Conservation (phyloP, 2,797 vertebrate genomes). For the Alfaro cultratus region DNA sequence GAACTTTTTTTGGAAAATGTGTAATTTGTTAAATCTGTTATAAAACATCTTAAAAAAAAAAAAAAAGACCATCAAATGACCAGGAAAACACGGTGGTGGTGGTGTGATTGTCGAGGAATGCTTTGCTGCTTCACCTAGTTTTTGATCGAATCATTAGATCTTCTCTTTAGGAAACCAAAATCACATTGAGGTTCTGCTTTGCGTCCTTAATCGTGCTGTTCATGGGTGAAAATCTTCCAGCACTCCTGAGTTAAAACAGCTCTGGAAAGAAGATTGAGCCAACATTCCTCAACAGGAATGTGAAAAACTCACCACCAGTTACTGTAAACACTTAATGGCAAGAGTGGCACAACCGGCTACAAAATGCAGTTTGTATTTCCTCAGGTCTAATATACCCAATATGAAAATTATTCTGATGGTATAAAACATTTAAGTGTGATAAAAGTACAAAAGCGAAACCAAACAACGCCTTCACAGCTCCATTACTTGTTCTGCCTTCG, state of each 20-base stretch:
- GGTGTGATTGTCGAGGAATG: neutral
- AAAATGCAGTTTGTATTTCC: neutral
- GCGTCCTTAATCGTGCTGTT: neutral
- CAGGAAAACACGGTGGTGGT: neutral
- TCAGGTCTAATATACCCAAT: neutral
- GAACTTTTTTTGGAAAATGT: neutral
- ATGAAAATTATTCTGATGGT: neutral
- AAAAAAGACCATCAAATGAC: neutral
- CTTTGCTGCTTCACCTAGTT: neutral
- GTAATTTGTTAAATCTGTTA: neutral
- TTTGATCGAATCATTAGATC: neutral
- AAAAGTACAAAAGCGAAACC: neutral
- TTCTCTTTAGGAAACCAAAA: neutral
- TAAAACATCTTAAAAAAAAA: neutral
- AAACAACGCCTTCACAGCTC: neutral
- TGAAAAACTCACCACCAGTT: neutral
- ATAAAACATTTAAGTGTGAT: neutral
- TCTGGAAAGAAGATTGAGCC: neutral
- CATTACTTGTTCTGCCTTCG: neutral
- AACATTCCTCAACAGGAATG: neutral
- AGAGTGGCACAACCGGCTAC: neutral
- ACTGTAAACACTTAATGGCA: neutral
- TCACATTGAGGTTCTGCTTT: neutral
- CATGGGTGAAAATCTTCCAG: neutral
- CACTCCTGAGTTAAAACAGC: neutral